phyloP scores from a whole-genome alignment of 2,113 vertebrate genomes.

The Sigmodon hispidus region DNA sequence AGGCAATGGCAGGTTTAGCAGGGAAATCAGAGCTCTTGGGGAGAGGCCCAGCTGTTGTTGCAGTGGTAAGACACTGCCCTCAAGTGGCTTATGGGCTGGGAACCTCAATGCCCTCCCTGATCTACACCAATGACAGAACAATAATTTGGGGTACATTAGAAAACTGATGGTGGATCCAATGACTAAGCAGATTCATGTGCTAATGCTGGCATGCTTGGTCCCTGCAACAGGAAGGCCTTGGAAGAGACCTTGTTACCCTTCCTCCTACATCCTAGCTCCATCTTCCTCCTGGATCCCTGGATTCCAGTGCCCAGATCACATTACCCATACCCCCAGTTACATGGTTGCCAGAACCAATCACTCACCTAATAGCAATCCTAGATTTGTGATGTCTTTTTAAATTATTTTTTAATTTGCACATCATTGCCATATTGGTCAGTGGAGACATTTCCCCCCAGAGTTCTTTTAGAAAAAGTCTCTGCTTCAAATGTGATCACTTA shows the following conservation, averaged over 20 bases:
- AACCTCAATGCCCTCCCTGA: background rate
- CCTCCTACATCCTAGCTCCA: background rate
- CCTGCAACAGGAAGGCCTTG: background rate
- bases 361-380: background rate
- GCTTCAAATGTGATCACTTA: too few species aligned
- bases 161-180: background rate
- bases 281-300: background rate
- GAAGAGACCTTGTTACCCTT: background rate
- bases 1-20: background rate
- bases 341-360: background rate
- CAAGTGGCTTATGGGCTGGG: slow-evolving; percentile 65
- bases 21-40: background rate
- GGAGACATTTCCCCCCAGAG: background rate
- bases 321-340: background rate
- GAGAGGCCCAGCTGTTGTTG: background rate
- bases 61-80: slow-evolving; percentile 68
- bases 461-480: background rate
- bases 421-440: background rate
- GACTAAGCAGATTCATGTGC: background rate
- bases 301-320: background rate
- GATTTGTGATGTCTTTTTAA: background rate
- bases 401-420: background rate
- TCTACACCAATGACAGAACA: background rate
- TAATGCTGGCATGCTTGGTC: background rate
- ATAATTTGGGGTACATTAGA: background rate